Base-by-base conservation (phyloP, 2,797 vertebrate genomes). In the Hyperoplus immaculatus region DNA sequence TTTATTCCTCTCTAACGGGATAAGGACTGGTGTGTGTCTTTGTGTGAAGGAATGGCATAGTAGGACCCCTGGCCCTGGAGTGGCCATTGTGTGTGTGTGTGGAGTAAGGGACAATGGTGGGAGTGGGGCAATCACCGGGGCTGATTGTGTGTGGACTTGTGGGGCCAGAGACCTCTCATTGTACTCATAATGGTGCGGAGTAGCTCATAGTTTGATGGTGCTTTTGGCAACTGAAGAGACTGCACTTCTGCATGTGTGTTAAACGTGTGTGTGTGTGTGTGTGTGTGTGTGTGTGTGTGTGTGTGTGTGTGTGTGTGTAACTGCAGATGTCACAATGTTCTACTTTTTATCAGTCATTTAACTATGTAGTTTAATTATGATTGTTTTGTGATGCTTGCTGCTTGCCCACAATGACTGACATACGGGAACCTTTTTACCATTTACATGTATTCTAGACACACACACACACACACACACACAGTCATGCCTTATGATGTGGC, bases 101-200 rank as follows among this genome's bases (percentile, higher is more conserved):
- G 81, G 83, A 85, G 88, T 85, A 78, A 77, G 82, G 89, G 92
- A 93, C 92, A 94, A 92, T 90, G 84, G 90, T 89, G 92, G 88
- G 92, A 93, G 89, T 88, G 93, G 89, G 89, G 88, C 86, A 89
- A 82, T 87, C 86, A 82, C 87, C 81, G 81, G 83, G 82, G 85
- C 83, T 78, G 86, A 93, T 92, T 94, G 91, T 92, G 86, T 87
- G 69, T 84, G 83, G 88, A 93, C 88, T 90, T 93, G 89, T 92
- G 92, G 91, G 91, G 90, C 90, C 86, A 82, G 88, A 87, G 90
- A 91, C 88, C 91, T 93, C 90, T 93, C 89, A 92, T 94, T 93
- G 92, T 93, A 74, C 83, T 87, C 72, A 89, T 90, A 93, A 92
- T 93, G 90, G 86, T 84, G 88, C 70, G n/a, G 91, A 87, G 84